These are phyloP conservation scores for Rhinogobius similis DNA, from an alignment of 2,113 vertebrate species.

Conservation along the genomic window DNA sequence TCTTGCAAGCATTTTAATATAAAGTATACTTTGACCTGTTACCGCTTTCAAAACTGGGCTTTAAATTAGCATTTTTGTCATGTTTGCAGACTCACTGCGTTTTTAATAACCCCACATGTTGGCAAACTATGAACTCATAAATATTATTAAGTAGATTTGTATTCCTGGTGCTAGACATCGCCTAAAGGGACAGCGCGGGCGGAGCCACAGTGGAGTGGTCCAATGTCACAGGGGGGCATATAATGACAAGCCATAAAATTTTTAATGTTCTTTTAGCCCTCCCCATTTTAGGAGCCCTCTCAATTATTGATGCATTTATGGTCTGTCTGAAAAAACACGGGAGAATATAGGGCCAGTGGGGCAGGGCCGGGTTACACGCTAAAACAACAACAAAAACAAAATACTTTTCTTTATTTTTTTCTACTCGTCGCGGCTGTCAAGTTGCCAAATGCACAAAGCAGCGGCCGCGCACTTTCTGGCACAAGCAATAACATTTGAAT, in stretches of 20 bases:
- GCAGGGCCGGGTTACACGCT: slow-evolving; percentile 8
- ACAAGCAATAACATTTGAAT: slow-evolving; percentile 73
- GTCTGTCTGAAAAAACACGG: slow-evolving; percentile 36
- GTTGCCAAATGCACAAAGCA: slow-evolving; percentile 40
- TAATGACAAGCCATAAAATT: slow-evolving; percentile 65
- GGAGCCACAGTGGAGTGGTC: slow-evolving; percentile 4
- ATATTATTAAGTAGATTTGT: background rate
- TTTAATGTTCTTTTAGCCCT: slow-evolving; percentile 52
- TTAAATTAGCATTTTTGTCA: background rate
- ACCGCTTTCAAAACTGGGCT: background rate
- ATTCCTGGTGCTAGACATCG: background rate
- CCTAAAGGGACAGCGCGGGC: slow-evolving; percentile 1
- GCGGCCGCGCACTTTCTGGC: slow-evolving; percentile 19
- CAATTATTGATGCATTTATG: slow-evolving; percentile 70
- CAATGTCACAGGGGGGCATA: slow-evolving; percentile 27
- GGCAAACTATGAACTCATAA: background rate
- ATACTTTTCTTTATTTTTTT: background rate
- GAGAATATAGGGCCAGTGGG: slow-evolving; percentile 30
- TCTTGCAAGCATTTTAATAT: too few relatives aligned
- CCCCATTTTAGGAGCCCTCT: slow-evolving; percentile 53
- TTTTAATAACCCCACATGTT: background rate
- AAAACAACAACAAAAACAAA: slow-evolving; percentile 26
- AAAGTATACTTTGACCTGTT: too few relatives aligned
- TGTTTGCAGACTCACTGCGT: background rate
- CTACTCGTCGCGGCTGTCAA: slow-evolving; percentile 33